Percentiles rank a stretch among this genome's conserved stretches.
Conservation (phyloP, 2,888 invertebrate genomes). For the Oligia latruncula region DNA sequence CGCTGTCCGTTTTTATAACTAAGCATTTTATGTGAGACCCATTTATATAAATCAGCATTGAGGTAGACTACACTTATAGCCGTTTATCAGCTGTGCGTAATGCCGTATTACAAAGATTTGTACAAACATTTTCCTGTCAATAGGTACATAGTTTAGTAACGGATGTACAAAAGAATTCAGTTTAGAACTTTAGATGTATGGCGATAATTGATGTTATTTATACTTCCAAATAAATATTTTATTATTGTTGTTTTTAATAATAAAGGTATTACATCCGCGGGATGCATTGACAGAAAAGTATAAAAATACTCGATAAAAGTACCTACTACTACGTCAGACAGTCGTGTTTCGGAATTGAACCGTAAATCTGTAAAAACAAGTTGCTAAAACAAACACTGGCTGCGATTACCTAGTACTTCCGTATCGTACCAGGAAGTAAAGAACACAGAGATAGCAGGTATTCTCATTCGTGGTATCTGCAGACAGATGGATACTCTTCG, state of each 20-base stretch:
- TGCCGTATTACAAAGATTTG: neutral
- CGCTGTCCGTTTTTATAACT: constrained; percentile 54
- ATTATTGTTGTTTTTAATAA: too few species aligned
- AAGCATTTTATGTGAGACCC: constrained; percentile 50
- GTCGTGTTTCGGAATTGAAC: neutral
- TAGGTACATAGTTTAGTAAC: neutral
- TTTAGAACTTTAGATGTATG: neutral
- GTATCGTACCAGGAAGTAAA: neutral
- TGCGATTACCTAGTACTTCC: neutral
- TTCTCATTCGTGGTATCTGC: neutral
- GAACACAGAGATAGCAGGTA: neutral
- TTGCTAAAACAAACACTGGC: neutral
- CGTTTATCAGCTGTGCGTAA: constrained; percentile 14
- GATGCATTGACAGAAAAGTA: neutral
- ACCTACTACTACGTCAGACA: neutral
- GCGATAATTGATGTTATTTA: neutral
- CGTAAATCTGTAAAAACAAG: neutral
- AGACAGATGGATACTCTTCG: constrained; percentile 1
- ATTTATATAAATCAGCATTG: constrained; percentile 39
- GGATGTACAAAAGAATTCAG: too few species aligned
- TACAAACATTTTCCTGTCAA: constrained; percentile 1
- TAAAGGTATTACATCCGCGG: neutral
- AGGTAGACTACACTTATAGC: constrained; percentile 26
- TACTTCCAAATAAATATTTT: neutral
- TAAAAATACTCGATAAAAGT: neutral